phyloP scores from a whole-genome alignment of 1,140 invertebrate genomes.

The Solen grandis region DNA sequence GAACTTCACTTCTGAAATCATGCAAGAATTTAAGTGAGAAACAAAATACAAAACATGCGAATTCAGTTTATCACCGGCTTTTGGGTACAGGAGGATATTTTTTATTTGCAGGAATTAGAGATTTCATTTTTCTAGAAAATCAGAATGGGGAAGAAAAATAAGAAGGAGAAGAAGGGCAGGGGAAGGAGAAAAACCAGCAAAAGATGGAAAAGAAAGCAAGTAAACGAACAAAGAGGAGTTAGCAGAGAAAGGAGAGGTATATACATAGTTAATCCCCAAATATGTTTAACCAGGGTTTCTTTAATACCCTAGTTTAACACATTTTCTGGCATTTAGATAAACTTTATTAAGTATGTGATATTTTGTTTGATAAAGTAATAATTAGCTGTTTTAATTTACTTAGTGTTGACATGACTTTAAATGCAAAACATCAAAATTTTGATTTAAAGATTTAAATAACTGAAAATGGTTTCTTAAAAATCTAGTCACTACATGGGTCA shows the following conservation, averaged over 20 bases:
- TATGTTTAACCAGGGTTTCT: constrained; percentile 50
- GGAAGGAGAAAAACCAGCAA: constrained; percentile 91
- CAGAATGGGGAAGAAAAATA: constrained; percentile 92
- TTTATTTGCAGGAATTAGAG: too few relatives aligned
- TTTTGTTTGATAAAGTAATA: background rate
- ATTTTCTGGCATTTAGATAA: background rate
- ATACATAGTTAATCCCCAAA: too few relatives aligned
- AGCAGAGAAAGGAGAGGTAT: constrained; percentile 91
- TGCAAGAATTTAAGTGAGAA: too few relatives aligned
- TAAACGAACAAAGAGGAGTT: constrained; percentile 91
- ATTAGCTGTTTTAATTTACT: background rate
- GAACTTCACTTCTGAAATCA: too few relatives aligned
- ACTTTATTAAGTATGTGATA: background rate
- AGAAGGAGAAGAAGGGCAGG: constrained; percentile 89
- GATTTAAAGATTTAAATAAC: background rate
- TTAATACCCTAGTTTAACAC: too few relatives aligned
- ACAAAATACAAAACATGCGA: too few relatives aligned
- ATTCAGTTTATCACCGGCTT: too few relatives aligned
- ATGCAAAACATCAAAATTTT: background rate
- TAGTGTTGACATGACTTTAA: background rate
- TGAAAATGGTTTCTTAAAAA: too few relatives aligned
- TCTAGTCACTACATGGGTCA: too few relatives aligned
- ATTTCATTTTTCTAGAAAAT: too few relatives aligned
- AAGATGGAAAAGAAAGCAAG: constrained; percentile 94
- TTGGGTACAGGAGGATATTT: too few relatives aligned